A percentile compares a stretch with the other conserved stretches of the same genome.
phyloP scores from a whole-genome alignment of 2,888 invertebrate species.

The Mesoligia furuncula region DNA sequence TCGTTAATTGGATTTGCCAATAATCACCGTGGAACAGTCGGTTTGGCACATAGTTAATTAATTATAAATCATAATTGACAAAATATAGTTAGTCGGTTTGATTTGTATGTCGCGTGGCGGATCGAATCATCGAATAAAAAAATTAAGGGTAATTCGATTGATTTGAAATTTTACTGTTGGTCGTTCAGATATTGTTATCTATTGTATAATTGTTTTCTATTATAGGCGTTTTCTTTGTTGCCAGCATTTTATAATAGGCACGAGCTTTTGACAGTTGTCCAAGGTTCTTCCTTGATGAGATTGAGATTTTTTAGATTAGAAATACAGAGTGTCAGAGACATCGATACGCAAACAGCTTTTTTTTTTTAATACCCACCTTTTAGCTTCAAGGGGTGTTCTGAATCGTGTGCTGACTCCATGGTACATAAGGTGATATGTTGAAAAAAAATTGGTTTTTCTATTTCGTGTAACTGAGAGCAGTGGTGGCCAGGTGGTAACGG shows the following conservation, averaged over 20 bases:
- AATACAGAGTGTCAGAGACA: background rate
- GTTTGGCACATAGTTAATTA: conserved; percentile 52
- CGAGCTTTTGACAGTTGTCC: background rate
- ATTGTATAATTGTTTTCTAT: background rate
- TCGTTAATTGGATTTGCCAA: conserved; percentile 69
- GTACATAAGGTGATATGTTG: no score
- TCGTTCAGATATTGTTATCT: background rate
- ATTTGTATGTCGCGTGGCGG: conserved; percentile 14
- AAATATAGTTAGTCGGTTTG: conserved; percentile 22
- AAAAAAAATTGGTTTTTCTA: no score
- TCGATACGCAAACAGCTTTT: background rate
- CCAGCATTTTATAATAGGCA: background rate
- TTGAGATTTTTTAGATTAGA: background rate
- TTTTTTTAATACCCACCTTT: no score
- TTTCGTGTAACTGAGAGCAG: no score
- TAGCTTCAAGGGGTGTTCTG: no score
- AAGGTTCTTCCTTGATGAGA: background rate
- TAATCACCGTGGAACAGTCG: conserved; percentile 59
- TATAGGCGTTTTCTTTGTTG: background rate
- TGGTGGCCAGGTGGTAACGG: no score
- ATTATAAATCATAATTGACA: conserved; percentile 47
- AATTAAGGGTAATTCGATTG: background rate
- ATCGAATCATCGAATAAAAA: conserved; percentile 17
- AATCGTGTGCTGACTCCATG: no score
- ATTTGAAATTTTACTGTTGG: background rate